These are phyloP conservation scores for Rousettus madagascariensis DNA, from an alignment of 2,797 vertebrate genomes.

Conservation along the genomic window DNA sequence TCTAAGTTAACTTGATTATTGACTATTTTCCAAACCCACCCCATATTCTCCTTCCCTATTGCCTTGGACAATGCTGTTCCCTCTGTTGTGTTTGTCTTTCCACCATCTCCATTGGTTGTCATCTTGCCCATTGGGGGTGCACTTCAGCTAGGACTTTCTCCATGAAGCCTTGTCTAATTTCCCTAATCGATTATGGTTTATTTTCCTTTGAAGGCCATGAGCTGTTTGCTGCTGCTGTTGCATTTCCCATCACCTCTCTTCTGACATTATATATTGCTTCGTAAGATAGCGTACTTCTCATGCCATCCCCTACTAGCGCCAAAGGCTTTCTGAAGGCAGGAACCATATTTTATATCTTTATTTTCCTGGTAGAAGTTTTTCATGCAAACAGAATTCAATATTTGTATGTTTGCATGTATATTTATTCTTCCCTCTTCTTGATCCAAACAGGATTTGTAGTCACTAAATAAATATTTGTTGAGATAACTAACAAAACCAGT, in stretches of 20 bases:
- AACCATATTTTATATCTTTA: neutral
- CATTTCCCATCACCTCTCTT: neutral
- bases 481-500: neutral
- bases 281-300: neutral
- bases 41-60: neutral
- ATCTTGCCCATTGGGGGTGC: neutral
- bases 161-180: neutral
- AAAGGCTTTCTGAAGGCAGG: neutral
- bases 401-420: neutral
- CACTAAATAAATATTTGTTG: conserved; percentile 15
- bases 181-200: neutral
- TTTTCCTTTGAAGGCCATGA: neutral
- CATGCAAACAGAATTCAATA: neutral
- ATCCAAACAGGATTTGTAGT: neutral
- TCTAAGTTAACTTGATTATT: neutral
- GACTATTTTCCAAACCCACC: neutral
- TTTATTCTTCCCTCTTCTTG: neutral
- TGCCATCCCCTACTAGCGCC: neutral
- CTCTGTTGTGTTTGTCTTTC: neutral
- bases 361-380: conserved; percentile 28
- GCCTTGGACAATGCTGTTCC: neutral
- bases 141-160: neutral
- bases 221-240: neutral
- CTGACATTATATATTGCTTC: neutral
- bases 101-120: neutral